phyloP scores from a whole-genome alignment of 2,113 vertebrate species.

The Pelodiscus sinensis region DNA sequence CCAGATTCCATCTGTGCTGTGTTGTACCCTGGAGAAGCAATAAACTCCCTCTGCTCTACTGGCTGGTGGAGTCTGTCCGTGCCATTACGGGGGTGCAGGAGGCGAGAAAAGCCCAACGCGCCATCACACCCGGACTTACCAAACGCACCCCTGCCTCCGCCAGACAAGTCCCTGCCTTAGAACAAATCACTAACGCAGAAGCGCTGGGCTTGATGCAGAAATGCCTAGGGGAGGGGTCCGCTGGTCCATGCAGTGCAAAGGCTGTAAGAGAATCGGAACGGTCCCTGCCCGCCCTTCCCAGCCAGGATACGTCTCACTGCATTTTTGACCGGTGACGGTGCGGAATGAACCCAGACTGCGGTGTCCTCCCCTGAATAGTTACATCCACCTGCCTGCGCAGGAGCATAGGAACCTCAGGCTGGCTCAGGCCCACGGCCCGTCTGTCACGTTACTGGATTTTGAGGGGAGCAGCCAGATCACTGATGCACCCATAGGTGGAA shows the following conservation, averaged over 20 bases:
- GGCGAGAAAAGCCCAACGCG: no score
- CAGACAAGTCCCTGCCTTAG: neutral
- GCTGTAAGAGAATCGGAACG: no score
- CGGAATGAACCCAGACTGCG: neutral
- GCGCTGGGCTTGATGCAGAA: neutral
- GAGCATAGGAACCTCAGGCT: neutral
- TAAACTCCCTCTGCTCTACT: no score
- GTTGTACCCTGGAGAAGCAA: no score
- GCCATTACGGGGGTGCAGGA: no score
- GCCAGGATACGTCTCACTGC: neutral
- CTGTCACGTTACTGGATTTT: no score
- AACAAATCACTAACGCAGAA: neutral
- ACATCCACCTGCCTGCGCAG: rapidly evolving
- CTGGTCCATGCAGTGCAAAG: rapidly evolving
- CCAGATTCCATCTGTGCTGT: no score
- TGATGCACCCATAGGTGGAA: no score
- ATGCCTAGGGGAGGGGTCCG: neutral
- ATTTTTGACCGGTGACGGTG: neutral
- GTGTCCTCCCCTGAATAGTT: neutral
- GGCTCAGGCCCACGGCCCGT: rapidly evolving
- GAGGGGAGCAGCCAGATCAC: no score
- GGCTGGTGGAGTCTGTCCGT: no score
- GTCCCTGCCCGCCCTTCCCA: neutral
- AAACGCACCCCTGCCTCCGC: neutral
- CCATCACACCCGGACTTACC: neutral